These are phyloP conservation scores for Lasioglossum malachurum DNA, from an alignment of 2,888 invertebrate genomes.

Conservation along the genomic window DNA sequence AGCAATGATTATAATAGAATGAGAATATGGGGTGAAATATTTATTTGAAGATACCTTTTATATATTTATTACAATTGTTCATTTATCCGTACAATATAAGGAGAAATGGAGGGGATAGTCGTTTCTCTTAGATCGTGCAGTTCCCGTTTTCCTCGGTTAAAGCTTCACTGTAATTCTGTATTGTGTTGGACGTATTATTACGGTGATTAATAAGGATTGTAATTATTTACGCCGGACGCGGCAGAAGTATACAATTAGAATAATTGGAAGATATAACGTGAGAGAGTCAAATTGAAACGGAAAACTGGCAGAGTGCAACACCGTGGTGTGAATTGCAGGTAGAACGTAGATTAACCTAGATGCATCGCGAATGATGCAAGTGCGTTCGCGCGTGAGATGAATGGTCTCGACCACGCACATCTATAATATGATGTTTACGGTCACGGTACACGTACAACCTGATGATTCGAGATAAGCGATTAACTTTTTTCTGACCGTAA, in stretches of 20 bases:
- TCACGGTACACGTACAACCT: not conserved
- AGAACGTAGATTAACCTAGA: conserved; percentile 55
- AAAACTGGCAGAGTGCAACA: conserved; percentile 10
- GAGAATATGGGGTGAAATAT: no score
- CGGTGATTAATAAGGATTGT: not conserved
- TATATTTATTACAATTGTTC: no score
- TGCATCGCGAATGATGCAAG: conserved; percentile 58
- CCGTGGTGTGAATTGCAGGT: conserved; percentile 32
- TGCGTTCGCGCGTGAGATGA: conserved; percentile 52
- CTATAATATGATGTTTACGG: not conserved
- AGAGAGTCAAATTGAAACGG: conserved; percentile 12
- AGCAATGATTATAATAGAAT: no score
- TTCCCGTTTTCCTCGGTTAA: no score
- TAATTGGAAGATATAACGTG: conserved; percentile 8
- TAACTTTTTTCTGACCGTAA: not conserved
- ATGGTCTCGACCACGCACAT: conserved; percentile 17
- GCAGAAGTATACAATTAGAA: not conserved
- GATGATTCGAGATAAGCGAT: not conserved
- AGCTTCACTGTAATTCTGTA: no score
- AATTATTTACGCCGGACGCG: not conserved
- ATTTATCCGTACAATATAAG: no score
- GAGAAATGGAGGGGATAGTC: no score
- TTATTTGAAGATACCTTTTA: no score
- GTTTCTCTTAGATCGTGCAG: no score
- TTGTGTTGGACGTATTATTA: not conserved